phyloP scores from a whole-genome alignment of 2,888 invertebrate species.

The Andrena fulva region DNA sequence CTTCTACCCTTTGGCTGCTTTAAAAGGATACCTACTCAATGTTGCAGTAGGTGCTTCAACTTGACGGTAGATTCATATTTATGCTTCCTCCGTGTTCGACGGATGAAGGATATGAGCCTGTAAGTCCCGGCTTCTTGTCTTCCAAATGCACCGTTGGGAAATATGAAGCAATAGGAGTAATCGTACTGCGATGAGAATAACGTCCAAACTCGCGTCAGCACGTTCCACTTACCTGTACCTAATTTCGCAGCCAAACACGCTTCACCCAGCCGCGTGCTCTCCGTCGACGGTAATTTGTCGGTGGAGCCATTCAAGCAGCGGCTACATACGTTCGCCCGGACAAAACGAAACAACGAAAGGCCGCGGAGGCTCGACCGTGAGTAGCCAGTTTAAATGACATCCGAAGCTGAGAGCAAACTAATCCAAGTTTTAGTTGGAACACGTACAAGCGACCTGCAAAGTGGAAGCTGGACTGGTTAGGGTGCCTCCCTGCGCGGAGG shows the following conservation, averaged over 20 bases:
- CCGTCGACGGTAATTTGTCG: slow-evolving; percentile 16
- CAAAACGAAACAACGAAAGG: neutral
- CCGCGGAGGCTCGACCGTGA: slow-evolving; percentile 1
- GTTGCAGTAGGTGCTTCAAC: neutral
- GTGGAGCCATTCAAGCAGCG: neutral
- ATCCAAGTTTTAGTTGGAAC: slow-evolving; percentile 75
- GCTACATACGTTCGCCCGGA: neutral
- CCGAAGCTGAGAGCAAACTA: slow-evolving; percentile 74
- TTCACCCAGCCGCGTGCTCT: neutral
- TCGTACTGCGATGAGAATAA: no score
- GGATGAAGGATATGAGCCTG: neutral
- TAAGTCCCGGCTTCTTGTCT: neutral
- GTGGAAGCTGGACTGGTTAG: slow-evolving; percentile 61
- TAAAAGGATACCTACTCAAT: neutral
- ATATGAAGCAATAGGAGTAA: no score
- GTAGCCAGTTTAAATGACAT: slow-evolving; percentile 65
- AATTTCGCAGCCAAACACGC: no score
- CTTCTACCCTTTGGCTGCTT: neutral
- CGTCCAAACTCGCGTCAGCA: no score
- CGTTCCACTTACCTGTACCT: no score
- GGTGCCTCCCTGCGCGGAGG: slow-evolving; percentile 15
- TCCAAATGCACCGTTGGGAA: neutral
- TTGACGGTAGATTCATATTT: neutral
- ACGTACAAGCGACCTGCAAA: slow-evolving; percentile 58
- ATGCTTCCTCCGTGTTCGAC: neutral